phyloP scores from a whole-genome alignment of 2,797 vertebrate species.

The Darevskia nairensis region DNA sequence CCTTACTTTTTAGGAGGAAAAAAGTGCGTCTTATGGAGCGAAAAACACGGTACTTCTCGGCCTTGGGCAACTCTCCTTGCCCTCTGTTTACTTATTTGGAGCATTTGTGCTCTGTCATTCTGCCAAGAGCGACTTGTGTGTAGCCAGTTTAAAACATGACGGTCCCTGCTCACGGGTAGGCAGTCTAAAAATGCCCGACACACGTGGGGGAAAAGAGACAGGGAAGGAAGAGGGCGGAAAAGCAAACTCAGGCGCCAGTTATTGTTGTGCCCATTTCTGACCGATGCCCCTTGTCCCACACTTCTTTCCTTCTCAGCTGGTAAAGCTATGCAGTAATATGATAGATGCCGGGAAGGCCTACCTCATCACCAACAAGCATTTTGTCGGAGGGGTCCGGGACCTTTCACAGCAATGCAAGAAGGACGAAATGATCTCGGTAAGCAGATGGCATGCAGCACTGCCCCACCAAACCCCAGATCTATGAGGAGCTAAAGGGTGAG shows the following conservation, averaged over 20 bases:
- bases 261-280: not conserved
- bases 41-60: too few relatives aligned
- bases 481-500: too few relatives aligned
- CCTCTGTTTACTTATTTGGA: not conserved
- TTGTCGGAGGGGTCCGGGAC: constrained; percentile 93
- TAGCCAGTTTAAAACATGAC: too few relatives aligned
- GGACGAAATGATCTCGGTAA: constrained; percentile 93
- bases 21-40: too few relatives aligned
- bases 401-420: constrained; percentile 95
- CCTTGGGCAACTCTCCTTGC: not conserved
- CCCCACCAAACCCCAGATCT: not conserved
- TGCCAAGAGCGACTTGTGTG: too few relatives aligned
- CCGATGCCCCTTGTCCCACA: fast-evolving
- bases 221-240: too few relatives aligned
- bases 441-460: not conserved
- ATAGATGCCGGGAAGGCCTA: constrained; percentile 94
- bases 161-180: too few relatives aligned
- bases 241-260: not conserved
- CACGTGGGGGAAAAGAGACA: too few relatives aligned
- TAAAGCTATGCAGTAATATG: constrained; percentile 97
- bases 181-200: too few relatives aligned
- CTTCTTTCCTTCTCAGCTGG: constrained; percentile 82
- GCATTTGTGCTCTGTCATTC: fast-evolving
- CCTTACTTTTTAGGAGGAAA: too few relatives aligned
- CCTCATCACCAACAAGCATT: constrained; percentile 93